These are phyloP conservation scores for Oscheius myriophilus DNA, from an alignment of 2,888 invertebrate genomes.

Conservation along the genomic window DNA sequence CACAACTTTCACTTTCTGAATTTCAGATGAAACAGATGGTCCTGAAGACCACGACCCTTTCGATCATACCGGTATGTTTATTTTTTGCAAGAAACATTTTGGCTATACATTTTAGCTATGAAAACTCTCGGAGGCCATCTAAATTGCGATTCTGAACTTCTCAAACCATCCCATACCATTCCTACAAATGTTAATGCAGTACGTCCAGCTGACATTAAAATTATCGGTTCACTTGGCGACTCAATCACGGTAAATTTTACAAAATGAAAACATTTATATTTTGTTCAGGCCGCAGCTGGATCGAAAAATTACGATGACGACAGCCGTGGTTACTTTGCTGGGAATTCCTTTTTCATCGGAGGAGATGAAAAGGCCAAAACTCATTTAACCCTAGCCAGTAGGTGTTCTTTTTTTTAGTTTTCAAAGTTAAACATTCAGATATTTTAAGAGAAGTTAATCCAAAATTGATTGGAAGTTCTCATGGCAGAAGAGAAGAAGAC, in stretches of 20 bases:
- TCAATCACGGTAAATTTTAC: constrained; percentile 49
- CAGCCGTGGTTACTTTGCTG: constrained; percentile 23
- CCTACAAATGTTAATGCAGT: constrained; percentile 26
- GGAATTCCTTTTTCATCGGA: constrained; percentile 27
- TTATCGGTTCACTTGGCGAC: constrained; percentile 56
- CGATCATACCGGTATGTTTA: too few species aligned
- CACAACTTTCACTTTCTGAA: too few species aligned
- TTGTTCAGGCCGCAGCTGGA: constrained; percentile 7
- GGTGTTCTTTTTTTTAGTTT: not conserved
- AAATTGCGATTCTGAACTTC: constrained; percentile 6
- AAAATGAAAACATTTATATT: not conserved
- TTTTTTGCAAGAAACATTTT: too few species aligned
- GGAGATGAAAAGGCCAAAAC: constrained; percentile 31
- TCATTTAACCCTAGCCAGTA: constrained; percentile 12
- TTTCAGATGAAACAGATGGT: too few species aligned
- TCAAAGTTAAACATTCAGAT: constrained; percentile 68
- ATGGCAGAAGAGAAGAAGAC: constrained; percentile 76
- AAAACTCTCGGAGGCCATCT: constrained; percentile 12
- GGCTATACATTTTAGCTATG: constrained; percentile 3
- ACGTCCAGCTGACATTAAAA: constrained; percentile 55
- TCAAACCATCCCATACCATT: constrained; percentile 5
- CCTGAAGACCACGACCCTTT: too few species aligned
- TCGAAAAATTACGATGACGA: constrained; percentile 32
- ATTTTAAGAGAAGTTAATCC: constrained; percentile 82
- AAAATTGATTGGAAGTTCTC: constrained; percentile 79